Percentiles rank a stretch among this genome's conserved stretches.
phyloP scores from a whole-genome alignment of 2,113 vertebrate genomes.

The Cettia cetti region DNA sequence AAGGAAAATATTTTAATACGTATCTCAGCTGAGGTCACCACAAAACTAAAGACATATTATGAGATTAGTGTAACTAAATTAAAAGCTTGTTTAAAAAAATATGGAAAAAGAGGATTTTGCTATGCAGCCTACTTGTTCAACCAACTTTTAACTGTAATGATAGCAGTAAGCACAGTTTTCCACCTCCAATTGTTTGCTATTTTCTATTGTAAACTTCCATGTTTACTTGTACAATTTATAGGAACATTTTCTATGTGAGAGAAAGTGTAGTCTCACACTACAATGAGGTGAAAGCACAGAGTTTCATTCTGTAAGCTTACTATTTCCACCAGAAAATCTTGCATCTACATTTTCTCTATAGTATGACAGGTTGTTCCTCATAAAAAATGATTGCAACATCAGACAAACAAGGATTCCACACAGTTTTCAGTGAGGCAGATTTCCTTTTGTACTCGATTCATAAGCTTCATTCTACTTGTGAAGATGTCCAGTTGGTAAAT shows the following conservation, averaged over 20 bases:
- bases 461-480: neutral
- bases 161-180: neutral
- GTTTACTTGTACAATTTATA: neutral
- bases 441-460: neutral
- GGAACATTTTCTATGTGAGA: neutral
- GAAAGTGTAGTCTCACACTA: neutral
- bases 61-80: neutral
- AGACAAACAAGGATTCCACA: neutral
- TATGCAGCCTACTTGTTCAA: neutral
- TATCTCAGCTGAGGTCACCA: neutral
- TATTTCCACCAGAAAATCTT: neutral
- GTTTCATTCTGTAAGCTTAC: neutral
- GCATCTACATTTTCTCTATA: neutral
- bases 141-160: neutral
- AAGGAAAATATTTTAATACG: neutral
- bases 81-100: neutral
- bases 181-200: neutral
- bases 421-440: neutral
- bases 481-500: neutral
- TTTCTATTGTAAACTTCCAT: neutral
- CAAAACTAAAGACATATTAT: neutral
- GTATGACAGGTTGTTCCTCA: neutral
- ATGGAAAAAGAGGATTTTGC: neutral
- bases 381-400: neutral
- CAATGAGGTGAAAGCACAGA: neutral